A percentile compares a stretch with the other conserved stretches of the same genome.
phyloP scores from a whole-genome alignment of 2,888 invertebrate species.

The Lasioglossum oenotherae region DNA sequence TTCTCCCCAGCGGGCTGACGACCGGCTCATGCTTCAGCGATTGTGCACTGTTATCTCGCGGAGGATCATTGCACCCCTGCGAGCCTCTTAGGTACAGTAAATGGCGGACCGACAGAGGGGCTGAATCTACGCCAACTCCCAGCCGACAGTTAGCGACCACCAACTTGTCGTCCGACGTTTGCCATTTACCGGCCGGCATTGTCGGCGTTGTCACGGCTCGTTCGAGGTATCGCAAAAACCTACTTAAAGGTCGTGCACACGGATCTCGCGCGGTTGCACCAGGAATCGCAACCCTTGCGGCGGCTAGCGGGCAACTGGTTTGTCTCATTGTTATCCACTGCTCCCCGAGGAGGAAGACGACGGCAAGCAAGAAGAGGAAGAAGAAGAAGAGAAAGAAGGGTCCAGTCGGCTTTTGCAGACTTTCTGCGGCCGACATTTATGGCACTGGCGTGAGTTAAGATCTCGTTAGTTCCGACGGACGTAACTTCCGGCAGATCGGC shows the following conservation, averaged over 20 bases:
- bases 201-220: background rate
- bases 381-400: constrained; percentile 50
- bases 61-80: constrained; percentile 80
- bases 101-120: constrained; percentile 54
- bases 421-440: constrained; percentile 81
- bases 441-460: constrained; percentile 80
- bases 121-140: constrained; percentile 56
- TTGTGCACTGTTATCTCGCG: constrained; percentile 76
- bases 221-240: constrained; percentile 51
- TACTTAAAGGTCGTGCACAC: constrained; percentile 27
- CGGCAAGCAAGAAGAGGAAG: constrained; percentile 23
- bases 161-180: constrained; percentile 48
- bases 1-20: constrained; percentile 56
- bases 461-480: constrained; percentile 75
- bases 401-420: constrained; percentile 68
- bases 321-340: constrained; percentile 81
- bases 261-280: background rate
- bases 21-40: constrained; percentile 70
- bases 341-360: constrained; percentile 61
- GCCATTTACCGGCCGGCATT: constrained; percentile 39
- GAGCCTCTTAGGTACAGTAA: constrained; percentile 82
- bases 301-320: constrained; percentile 65
- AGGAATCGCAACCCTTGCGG: constrained; percentile 24
- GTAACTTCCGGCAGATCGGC: constrained; percentile 51
- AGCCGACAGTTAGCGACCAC: background rate